phyloP scores from a whole-genome alignment of 2,888 invertebrate species.

The Micoletzkya japonica region DNA sequence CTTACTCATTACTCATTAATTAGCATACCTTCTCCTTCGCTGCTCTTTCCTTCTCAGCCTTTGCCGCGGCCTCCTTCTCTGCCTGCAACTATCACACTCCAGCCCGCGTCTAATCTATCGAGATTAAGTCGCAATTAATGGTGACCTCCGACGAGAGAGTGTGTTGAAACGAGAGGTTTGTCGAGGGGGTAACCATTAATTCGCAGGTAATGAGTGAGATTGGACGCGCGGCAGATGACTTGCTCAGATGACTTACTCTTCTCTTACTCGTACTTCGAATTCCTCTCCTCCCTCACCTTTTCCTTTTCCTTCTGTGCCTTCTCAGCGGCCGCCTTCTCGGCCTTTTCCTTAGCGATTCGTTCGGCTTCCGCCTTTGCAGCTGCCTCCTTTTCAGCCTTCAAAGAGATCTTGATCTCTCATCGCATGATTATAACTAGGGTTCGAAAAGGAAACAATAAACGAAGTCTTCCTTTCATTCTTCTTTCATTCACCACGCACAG shows the following conservation, averaged over 20 bases:
- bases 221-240: too few species aligned
- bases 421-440: background rate
- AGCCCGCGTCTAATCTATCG: background rate
- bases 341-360: constrained; percentile 33
- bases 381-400: constrained; percentile 7
- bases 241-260: background rate
- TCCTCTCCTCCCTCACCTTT: background rate
- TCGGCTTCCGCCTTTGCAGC: constrained; percentile 30
- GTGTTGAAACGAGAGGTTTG: too few species aligned
- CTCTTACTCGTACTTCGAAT: background rate
- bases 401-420: background rate
- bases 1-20: background rate
- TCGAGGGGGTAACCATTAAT: too few species aligned
- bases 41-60: constrained; percentile 34
- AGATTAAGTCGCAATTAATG: too few species aligned
- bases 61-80: constrained; percentile 23
- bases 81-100: constrained; percentile 3
- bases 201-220: too few species aligned
- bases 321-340: constrained; percentile 4
- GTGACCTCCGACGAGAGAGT: too few species aligned
- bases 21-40: constrained; percentile 31
- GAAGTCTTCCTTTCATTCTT: too few species aligned
- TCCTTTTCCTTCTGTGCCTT: constrained; percentile 2
- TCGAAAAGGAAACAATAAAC: too few species aligned
- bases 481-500: too few species aligned